Conservation (phyloP, 2,113 vertebrate genomes). For the Larimichthys polyactis region DNA sequence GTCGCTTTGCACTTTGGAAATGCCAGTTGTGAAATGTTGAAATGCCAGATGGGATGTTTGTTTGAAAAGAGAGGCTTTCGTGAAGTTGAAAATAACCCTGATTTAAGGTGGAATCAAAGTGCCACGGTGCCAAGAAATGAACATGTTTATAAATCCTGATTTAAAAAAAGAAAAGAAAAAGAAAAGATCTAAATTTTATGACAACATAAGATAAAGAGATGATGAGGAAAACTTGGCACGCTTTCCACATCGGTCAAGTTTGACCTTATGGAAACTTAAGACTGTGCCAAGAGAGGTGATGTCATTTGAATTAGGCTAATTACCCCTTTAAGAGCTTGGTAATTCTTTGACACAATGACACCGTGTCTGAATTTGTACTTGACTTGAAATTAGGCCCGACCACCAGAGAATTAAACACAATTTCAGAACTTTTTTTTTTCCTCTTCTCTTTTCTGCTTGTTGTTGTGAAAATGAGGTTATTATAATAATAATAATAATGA, state of each 20-base stretch:
- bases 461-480: neutral
- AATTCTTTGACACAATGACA: slow-evolving; percentile 54
- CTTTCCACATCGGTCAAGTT: slow-evolving; percentile 43
- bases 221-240: slow-evolving; percentile 41
- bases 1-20: slow-evolving; percentile 67
- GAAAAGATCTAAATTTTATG: slow-evolving; percentile 1
- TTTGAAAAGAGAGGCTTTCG: slow-evolving; percentile 32
- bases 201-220: slow-evolving; percentile 13
- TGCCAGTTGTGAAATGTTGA: slow-evolving; percentile 68
- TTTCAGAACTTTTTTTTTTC: slow-evolving; percentile 34
- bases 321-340: slow-evolving; percentile 38
- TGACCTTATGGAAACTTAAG: slow-evolving; percentile 70
- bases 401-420: slow-evolving; percentile 22
- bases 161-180: too few species aligned
- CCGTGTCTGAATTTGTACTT: slow-evolving; percentile 15
- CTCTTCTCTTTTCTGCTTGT: neutral
- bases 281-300: slow-evolving; percentile 68
- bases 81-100: slow-evolving; percentile 11
- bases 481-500: too few species aligned
- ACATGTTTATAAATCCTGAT: neutral
- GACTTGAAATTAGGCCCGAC: slow-evolving; percentile 24
- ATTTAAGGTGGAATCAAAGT: slow-evolving; percentile 12
- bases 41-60: slow-evolving; percentile 55
- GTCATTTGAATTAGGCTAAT: slow-evolving; percentile 71
- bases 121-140: neutral